Evolutionary conservation across 2,888 invertebrate genomes (phyloP).

Genomic region (Amphipyra tragopoginis): DNA sequence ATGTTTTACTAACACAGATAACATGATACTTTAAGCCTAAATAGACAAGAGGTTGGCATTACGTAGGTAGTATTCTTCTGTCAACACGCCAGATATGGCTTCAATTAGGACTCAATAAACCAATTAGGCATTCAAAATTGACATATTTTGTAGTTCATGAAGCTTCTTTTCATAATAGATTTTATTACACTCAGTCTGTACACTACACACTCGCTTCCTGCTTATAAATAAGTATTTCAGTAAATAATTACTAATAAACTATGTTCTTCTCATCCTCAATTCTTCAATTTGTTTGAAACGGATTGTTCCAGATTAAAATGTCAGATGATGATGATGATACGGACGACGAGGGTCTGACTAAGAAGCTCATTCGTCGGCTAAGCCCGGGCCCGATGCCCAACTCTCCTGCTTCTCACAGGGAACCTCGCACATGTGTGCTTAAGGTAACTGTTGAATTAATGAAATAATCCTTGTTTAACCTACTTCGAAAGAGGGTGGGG

Average conservation of each 20-base stretch:
- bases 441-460: slow-evolving; percentile 82
- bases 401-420: slow-evolving; percentile 92
- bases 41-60: too few species aligned
- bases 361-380: slow-evolving; percentile 78
- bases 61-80: too few species aligned
- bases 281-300: slow-evolving; percentile 35
- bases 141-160: too few species aligned
- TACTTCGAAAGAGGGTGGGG: too few species aligned
- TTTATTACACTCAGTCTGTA: not conserved
- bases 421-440: slow-evolving; percentile 94
- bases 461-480: slow-evolving; percentile 8
- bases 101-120: too few species aligned
- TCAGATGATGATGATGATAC: slow-evolving; percentile 85
- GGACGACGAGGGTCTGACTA: slow-evolving; percentile 80
- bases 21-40: too few species aligned
- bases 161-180: not conserved
- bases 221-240: slow-evolving; percentile 4
- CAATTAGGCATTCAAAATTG: too few species aligned
- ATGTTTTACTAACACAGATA: too few species aligned
- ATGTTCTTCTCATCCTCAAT: slow-evolving; percentile 17
- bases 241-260: slow-evolving; percentile 4
- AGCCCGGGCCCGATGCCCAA: slow-evolving; percentile 84
- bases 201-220: not conserved
- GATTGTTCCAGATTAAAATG: slow-evolving; percentile 75
- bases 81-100: too few species aligned